Conservation (phyloP, 2,113 vertebrate genomes). For the Cettia cetti region DNA sequence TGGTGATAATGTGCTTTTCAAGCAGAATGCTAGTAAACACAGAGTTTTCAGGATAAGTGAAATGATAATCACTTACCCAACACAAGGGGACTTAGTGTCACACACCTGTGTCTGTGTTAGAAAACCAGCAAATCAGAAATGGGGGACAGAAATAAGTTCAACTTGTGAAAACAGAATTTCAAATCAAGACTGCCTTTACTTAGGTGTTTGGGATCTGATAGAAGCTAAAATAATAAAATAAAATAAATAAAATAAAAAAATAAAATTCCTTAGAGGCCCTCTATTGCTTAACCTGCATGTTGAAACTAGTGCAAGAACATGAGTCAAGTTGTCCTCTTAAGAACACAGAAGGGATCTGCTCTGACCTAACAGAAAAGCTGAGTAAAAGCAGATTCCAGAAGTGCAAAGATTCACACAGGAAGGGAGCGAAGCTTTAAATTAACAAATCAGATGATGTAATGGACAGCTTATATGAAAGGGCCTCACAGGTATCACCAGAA, state of each 20-base stretch:
- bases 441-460: background rate
- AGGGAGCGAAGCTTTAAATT: background rate
- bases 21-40: background rate
- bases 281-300: background rate
- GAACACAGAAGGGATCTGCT: background rate
- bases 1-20: background rate
- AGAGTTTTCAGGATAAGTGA: background rate
- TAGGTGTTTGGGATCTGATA: background rate
- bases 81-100: background rate
- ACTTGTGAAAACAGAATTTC: background rate
- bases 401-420: background rate
- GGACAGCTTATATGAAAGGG: background rate
- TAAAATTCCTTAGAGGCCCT: background rate
- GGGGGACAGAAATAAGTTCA: background rate
- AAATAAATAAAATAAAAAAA: background rate
- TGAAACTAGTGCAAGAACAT: background rate
- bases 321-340: background rate
- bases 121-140: background rate
- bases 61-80: background rate
- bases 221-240: background rate
- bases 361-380: background rate
- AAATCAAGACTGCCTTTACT: background rate
- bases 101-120: fast-evolving
- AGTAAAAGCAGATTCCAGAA: background rate
- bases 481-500: background rate